Base-by-base conservation (phyloP, 2,113 vertebrate genomes). In the Megalops atlanticus region DNA sequence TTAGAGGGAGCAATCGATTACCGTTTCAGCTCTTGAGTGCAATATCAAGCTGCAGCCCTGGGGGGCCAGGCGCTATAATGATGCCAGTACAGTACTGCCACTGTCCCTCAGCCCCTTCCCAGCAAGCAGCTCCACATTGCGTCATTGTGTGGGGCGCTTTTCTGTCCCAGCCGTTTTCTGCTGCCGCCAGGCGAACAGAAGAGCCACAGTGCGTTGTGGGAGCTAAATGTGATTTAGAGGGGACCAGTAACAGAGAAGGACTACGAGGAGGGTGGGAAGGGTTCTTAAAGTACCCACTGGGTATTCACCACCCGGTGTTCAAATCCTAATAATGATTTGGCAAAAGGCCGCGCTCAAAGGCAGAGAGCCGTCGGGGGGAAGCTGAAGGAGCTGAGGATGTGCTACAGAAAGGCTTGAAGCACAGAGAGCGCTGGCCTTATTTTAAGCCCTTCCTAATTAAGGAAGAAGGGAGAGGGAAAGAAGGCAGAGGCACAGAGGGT, bases 141-240 rank as follows among this genome's bases (percentile, higher is more conserved):
- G n/a, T n/a, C n/a, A n/a, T n/a, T 58, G 49, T 77, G 41, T 64
- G 36, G 31, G 49, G 35, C 36, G 35, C n/a, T 64, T 64, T 64
- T 45, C 47, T 77, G 49, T 35, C n/a, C 49, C 76, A 64, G 52
- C 21, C 43, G 58, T 31, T 35, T 77, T 49, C 45, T 38, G 76
- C 49, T 52, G 24, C 11, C 58, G 33, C 76, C 49, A 77, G 49
- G 47, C 49, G 31, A 77, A 77, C 76, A 54, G 76, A 77, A 77
- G 76, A 36, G 33, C 45, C 76, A n/a, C n/a, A n/a, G n/a, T n/a
- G n/a, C n/a, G n/a, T 77, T 77, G 47, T 77, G 31, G 21, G 41
- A 27, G 15, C 27, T n/a, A 31, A 77, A 77, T 52, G 47, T 36
- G 52, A 43, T 35, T 64, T 24, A 18, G 52, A n/a, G n/a, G 47